Percentiles rank a stretch among this genome's conserved stretches.
Evolutionary conservation across 2,888 invertebrate species (phyloP).

Genomic region (Cenopis cana): DNA sequence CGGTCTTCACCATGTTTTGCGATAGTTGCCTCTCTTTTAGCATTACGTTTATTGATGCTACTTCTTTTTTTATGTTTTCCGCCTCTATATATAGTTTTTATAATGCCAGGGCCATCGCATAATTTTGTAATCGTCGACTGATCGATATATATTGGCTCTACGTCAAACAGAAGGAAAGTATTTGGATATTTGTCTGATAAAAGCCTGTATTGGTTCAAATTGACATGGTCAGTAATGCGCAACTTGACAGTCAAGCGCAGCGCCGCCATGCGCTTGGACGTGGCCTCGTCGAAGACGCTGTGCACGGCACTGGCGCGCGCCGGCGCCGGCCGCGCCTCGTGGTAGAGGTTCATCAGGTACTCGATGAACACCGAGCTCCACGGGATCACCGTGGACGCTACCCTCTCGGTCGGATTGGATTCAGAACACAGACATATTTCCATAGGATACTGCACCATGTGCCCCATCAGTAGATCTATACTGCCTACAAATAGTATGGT

Average conservation of each 20-base stretch:
- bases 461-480: constrained; percentile 56
- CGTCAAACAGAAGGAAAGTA: constrained; percentile 40
- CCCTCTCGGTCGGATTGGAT: constrained; percentile 51
- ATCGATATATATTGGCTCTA: constrained; percentile 17
- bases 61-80: constrained; percentile 48
- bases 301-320: constrained; percentile 55
- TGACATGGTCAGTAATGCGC: constrained; percentile 56
- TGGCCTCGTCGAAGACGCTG: constrained; percentile 64
- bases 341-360: constrained; percentile 59
- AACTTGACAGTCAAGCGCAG: constrained; percentile 65
- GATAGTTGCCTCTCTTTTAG: constrained; percentile 15
- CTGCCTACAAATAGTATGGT: constrained; percentile 59
- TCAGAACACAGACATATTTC: constrained; percentile 64
- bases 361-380: constrained; percentile 63
- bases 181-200: constrained; percentile 47
- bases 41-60: constrained; percentile 42
- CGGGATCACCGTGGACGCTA: constrained; percentile 64
- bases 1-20: background rate
- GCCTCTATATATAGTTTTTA: constrained; percentile 57
- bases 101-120: constrained; percentile 51
- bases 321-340: constrained; percentile 49
- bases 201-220: constrained; percentile 48
- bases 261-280: constrained; percentile 64
- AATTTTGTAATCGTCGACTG: constrained; percentile 45
- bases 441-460: constrained; percentile 67